A percentile compares a stretch with the other conserved stretches of the same genome.
These are phyloP conservation scores for Onychostruthus taczanowskii DNA, from an alignment of 2,113 vertebrate genomes.

Conservation along the genomic window DNA sequence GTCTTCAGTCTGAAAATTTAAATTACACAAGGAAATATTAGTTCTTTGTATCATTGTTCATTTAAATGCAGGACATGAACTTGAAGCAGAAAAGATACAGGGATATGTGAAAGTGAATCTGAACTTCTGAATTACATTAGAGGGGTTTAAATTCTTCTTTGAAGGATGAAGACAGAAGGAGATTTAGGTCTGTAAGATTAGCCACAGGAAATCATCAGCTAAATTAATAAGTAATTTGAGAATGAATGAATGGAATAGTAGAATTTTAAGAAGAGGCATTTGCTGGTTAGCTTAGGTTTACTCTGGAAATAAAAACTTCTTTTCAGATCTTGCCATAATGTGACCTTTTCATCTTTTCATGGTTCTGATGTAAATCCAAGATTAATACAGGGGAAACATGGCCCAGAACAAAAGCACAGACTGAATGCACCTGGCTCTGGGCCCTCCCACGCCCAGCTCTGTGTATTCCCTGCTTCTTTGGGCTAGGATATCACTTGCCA, in stretches of 20 bases:
- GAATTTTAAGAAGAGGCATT: constrained; percentile 10
- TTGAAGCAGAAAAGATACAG: constrained; percentile 26
- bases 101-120: constrained; percentile 47
- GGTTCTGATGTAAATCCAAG: not conserved
- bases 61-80: constrained; percentile 53
- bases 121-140: constrained; percentile 58
- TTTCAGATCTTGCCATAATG: not conserved
- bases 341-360: not conserved
- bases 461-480: not conserved
- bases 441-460: not conserved
- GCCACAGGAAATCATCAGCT: constrained; percentile 44
- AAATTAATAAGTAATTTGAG: constrained; percentile 61
- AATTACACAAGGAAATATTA: constrained; percentile 32
- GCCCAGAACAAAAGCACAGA: not conserved
- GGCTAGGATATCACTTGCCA: not conserved
- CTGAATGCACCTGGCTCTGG: not conserved
- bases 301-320: not conserved
- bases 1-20: constrained; percentile 17
- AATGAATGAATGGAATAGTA: constrained; percentile 12
- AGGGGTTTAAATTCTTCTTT: constrained; percentile 55
- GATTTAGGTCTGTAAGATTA: constrained; percentile 56
- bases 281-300: not conserved
- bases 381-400: not conserved
- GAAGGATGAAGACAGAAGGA: constrained; percentile 44
- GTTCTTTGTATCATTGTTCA: constrained; percentile 37